Base-by-base conservation (phyloP, 2,888 invertebrate genomes). In the Magallana nippona region DNA sequence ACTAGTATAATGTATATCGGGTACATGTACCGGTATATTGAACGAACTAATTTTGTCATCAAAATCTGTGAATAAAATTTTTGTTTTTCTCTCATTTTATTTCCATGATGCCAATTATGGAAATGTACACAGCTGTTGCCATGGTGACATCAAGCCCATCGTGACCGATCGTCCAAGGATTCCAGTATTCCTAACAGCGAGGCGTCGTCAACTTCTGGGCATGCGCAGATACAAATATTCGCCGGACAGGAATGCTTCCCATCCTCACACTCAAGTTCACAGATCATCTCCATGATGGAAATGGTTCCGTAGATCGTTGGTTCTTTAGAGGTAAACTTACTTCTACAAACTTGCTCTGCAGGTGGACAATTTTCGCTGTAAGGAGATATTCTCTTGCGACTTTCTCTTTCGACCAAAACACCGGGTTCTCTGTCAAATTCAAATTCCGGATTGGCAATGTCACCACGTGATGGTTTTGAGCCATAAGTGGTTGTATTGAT, bases 401-500 rank as follows among this genome's bases (percentile, higher is more conserved):
- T 71, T 56, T 82, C 82, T 71, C 60, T 82, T 19, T 63, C 55
- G 55, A 63, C 55, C 19, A 55, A 8, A 13, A 82, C 71, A 10
- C 19, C 82, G 22, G 82, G 82, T 55, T 82, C 82, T 32, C 71
- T 82, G 13, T 58, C 82, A 71, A 60, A 82, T 55, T 71, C 82
- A 55, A 60, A 11, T 13, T 55, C 71, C 1, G 71, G 71, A 15
- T 71, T 71, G 19, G 71, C 71, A 11, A 71, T 22, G 27, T 71
- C 71, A 11, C 71, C 71, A 27, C 71, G 22, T 15, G 71, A 71
- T 5, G 71, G 71, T 27, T 32, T 71, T 27, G 27, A 71, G 71
- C 32, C 11, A 27, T 0, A 27, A 8, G 27, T 71, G 15, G 71
- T 71, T 32, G 32, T 32, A 71, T 22, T 71, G 27, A 15, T 27